Evolutionary conservation across 2,888 invertebrate genomes (phyloP).

Genomic region (Mycalesis mineus): DNA sequence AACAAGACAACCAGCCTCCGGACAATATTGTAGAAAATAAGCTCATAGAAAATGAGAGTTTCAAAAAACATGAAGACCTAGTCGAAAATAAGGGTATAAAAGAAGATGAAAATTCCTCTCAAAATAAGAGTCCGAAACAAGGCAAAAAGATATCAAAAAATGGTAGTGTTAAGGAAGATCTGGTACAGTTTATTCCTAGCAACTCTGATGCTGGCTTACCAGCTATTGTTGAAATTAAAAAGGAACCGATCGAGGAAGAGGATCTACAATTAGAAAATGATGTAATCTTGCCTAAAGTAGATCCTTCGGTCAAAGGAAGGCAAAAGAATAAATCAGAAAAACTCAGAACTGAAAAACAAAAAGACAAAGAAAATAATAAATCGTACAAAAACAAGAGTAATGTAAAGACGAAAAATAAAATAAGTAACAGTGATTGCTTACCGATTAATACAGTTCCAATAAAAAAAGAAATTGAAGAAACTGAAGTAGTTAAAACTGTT

Average conservation of each 20-base stretch:
- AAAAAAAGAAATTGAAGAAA: slow-evolving; percentile 46
- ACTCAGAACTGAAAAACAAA: slow-evolving; percentile 40
- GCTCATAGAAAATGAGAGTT: neutral
- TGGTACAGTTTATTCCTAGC: slow-evolving; percentile 34
- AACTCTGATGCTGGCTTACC: slow-evolving; percentile 31
- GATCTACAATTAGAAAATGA: slow-evolving; percentile 37
- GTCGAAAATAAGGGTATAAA: neutral
- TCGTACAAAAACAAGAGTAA: slow-evolving; percentile 39
- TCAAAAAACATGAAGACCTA: neutral
- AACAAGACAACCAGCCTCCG: neutral
- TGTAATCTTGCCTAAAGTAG: slow-evolving; percentile 9
- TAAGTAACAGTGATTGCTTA: slow-evolving; percentile 37
- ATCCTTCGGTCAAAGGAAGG: slow-evolving; percentile 29
- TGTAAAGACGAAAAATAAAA: slow-evolving; percentile 44
- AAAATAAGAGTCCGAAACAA: neutral
- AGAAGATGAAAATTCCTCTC: slow-evolving; percentile 14
- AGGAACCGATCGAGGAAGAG: slow-evolving; percentile 63
- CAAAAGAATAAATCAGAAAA: slow-evolving; percentile 39
- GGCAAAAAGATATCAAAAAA: slow-evolving; percentile 18
- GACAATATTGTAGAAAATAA: too few relatives aligned
- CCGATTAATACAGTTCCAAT: slow-evolving; percentile 26
- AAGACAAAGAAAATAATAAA: slow-evolving; percentile 46
- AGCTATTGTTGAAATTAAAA: slow-evolving; percentile 37
- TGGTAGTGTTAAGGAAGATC: slow-evolving; percentile 19
- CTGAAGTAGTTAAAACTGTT: slow-evolving; percentile 39